Evolutionary conservation across 2,113 vertebrate genomes (phyloP).

Genomic region (Eudyptes chrysolophus): DNA sequence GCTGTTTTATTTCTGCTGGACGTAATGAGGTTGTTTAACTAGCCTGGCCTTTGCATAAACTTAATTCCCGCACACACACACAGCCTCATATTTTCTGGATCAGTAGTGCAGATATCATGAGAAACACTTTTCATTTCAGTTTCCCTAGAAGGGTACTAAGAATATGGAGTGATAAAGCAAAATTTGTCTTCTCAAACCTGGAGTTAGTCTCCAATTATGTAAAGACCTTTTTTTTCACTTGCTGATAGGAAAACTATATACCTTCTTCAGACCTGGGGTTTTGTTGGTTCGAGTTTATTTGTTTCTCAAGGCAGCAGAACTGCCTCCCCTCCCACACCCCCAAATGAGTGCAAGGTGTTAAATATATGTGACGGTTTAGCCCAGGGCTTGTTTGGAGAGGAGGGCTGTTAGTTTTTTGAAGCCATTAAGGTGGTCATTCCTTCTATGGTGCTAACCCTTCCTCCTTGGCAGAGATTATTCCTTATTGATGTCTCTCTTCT

Average conservation of each 20-base stretch:
- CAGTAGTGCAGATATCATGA: background rate
- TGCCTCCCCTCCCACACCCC: background rate
- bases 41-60: background rate
- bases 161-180: background rate
- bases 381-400: background rate
- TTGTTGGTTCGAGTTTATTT: background rate
- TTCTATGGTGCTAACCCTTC: background rate
- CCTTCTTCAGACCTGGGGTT: background rate
- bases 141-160: background rate
- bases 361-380: background rate
- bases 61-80: background rate
- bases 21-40: background rate
- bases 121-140: background rate
- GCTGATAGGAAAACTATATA: background rate
- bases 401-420: background rate
- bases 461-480: background rate
- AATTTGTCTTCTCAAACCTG: background rate
- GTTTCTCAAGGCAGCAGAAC: background rate
- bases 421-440: background rate
- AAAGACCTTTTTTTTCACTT: background rate
- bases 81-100: background rate
- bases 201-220: background rate
- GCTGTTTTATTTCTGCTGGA: background rate
- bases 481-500: background rate
- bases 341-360: background rate